Evolutionary conservation across 2,113 vertebrate species (phyloP), one percentile per base, ranked within the genome.

Genomic region (Siphamia tubifer): DNA sequence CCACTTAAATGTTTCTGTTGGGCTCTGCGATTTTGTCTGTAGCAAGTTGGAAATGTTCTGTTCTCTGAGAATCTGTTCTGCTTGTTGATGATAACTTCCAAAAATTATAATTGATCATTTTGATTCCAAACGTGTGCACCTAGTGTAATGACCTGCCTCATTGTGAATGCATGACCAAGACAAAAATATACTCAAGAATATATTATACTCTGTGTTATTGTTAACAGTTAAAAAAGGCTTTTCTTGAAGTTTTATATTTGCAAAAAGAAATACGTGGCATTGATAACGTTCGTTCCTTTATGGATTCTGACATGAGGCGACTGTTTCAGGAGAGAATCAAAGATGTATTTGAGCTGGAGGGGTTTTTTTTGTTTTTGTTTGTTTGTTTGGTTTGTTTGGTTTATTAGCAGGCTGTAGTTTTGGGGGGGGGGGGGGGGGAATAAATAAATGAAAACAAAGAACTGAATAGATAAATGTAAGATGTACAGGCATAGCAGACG

Each of bases 161-260:
- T 86, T 87, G 85, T 90, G 84, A 87, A 86, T 89, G 89, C 91
- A 92, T 90, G 91, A 90, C 76, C 81, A 74, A 90, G 81, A 89
- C 68, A 75, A 77, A 55, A 83, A 85, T 88, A 87, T 87, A 87
- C 74, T 82, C 68, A 34, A 83, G 51, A 76, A 79, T 85, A 84
- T 89, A 71, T 52, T 87, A 73, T 88, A 76, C 76, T 87, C 68
- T 80, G 77, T 87, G 86, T 87, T 87, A 78, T 73, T 88, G 86
- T 90, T 85, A 56, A 48, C n/a, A 77, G 69, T 75, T 49, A 72
- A 77, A 72, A 77, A 84, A 63, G 45, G 57, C 75, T 76, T 87
- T 85, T 76, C 71, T 67, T 64, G 48, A 55, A 68, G 55, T 86
- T 88, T 81, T 74, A 77, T 84, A 76, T 79, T 79, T 65, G 74